phyloP scores from a whole-genome alignment of 2,113 vertebrate species.

The Calyptomena viridis region DNA sequence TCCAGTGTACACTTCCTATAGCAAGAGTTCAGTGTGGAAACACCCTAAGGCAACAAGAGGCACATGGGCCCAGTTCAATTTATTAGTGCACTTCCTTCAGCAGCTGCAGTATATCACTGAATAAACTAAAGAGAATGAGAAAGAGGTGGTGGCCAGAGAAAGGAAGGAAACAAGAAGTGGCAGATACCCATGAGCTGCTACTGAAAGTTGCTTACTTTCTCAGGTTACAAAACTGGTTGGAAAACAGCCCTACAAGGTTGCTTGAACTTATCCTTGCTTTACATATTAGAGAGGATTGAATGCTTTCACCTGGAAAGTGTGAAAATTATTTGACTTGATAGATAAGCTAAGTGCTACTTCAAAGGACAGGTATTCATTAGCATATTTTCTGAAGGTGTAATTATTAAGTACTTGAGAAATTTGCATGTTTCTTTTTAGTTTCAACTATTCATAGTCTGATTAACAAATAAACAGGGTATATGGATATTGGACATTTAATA shows the following conservation, averaged over 20 bases:
- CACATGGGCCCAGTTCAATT: fast-evolving
- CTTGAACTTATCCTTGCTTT: background rate
- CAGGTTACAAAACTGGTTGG: background rate
- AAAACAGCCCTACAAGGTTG: background rate
- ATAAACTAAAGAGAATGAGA: background rate
- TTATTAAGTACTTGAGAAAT: background rate
- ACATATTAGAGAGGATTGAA: background rate
- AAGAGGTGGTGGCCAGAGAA: background rate
- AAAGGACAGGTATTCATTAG: background rate
- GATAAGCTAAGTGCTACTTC: background rate
- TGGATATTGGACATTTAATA: background rate
- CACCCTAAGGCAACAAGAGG: fast-evolving
- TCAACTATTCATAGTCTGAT: background rate
- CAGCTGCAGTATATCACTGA: fast-evolving
- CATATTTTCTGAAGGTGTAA: background rate
- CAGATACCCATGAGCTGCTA: background rate
- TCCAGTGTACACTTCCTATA: background rate
- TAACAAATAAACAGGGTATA: background rate
- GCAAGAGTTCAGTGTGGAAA: background rate
- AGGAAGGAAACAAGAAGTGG: background rate
- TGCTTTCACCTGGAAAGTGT: background rate
- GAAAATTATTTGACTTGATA: background rate
- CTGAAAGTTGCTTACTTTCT: background rate
- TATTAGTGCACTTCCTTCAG: background rate
- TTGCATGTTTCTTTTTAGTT: background rate